phyloP scores from a whole-genome alignment of 2,797 vertebrate genomes.

The Eulemur rubriventer region DNA sequence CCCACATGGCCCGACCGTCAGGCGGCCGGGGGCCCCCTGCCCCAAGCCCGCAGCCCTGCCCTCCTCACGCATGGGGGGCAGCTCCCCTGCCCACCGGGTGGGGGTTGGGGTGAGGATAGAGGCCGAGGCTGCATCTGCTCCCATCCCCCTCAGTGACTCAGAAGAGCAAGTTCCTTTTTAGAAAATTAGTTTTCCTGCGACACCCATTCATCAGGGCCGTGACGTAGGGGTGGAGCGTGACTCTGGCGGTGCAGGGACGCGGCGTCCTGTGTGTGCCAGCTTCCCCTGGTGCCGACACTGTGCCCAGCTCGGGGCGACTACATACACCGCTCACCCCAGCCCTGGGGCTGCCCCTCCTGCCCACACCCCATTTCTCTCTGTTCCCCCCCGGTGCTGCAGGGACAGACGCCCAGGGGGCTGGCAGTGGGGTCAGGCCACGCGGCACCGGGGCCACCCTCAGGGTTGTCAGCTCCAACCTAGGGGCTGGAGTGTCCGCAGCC shows the following conservation, averaged over 20 bases:
- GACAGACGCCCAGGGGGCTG: fast-evolving
- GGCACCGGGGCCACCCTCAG: fast-evolving
- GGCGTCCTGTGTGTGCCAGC: neutral
- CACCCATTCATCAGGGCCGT: constrained; percentile 72
- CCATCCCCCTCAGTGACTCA: constrained; percentile 58
- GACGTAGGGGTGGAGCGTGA: constrained; percentile 58
- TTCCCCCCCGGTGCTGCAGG: fast-evolving
- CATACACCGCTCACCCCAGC: fast-evolving
- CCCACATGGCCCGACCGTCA: too few relatives aligned
- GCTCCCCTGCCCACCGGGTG: neutral
- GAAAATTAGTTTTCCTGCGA: constrained; percentile 78
- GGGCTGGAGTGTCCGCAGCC: neutral
- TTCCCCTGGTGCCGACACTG: neutral
- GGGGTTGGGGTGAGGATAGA: neutral
- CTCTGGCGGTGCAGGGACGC: constrained; percentile 48
- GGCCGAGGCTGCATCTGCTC: fast-evolving
- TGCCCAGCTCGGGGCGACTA: fast-evolving
- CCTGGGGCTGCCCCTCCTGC: neutral
- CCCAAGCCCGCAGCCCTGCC: neutral
- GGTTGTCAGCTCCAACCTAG: neutral
- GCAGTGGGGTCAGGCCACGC: fast-evolving
- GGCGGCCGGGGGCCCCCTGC: neutral
- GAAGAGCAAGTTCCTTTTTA: constrained; percentile 69
- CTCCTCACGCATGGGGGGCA: fast-evolving
- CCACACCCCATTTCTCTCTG: neutral